phyloP scores from a whole-genome alignment of 1,140 invertebrate genomes.

The Meteorus sp. region DNA sequence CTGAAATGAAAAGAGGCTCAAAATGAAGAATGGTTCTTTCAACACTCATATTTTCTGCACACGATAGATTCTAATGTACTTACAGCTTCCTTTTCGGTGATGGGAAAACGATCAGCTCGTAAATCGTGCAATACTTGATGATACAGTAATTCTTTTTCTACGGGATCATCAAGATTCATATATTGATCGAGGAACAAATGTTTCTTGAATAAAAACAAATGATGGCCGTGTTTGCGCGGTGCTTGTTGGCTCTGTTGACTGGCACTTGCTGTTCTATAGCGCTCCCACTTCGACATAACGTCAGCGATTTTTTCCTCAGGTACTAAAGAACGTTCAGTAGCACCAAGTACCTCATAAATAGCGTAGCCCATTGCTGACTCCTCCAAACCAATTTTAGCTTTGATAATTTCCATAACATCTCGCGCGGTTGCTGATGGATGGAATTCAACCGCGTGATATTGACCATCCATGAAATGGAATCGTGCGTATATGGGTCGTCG shows the following conservation, averaged over 20 bases:
- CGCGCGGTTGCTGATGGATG: constrained; percentile 91
- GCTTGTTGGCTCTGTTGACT: constrained; percentile 48
- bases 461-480: constrained; percentile 92
- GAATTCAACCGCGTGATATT: constrained; percentile 93
- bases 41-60: neutral
- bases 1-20: constrained; percentile 57
- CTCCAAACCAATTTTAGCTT: constrained; percentile 87
- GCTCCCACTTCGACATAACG: constrained; percentile 95
- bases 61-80: constrained; percentile 51
- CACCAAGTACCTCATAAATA: constrained; percentile 79
- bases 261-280: constrained; percentile 69
- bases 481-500: constrained; percentile 87
- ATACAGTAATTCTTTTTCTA: constrained; percentile 95
- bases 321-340: constrained; percentile 79
- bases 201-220: constrained; percentile 87
- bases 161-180: constrained; percentile 81
- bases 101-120: constrained; percentile 85
- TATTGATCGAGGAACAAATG: constrained; percentile 87
- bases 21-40: neutral
- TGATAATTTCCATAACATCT: constrained; percentile 87
- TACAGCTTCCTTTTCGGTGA: constrained; percentile 91
- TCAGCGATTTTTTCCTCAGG: constrained; percentile 89
- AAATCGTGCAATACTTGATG: constrained; percentile 92
- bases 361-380: constrained; percentile 81
- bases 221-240: constrained; percentile 60